phyloP scores from a whole-genome alignment of 2,888 invertebrate genomes.

The Flabesymbios commensalis region DNA sequence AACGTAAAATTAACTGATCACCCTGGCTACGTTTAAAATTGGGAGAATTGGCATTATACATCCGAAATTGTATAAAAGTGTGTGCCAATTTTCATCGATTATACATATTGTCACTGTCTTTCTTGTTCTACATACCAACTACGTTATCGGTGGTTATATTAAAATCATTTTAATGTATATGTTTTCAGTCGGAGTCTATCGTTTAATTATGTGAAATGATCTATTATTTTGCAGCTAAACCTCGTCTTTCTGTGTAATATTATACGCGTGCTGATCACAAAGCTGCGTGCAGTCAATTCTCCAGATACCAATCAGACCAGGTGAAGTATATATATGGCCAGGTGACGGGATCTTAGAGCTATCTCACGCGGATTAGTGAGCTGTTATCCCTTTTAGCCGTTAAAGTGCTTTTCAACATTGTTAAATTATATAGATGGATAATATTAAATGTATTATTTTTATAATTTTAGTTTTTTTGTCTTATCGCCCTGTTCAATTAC shows the following conservation, averaged over 20 bases:
- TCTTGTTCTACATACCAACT: too few species aligned
- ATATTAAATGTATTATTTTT: conserved; percentile 3
- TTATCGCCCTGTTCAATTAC: too few species aligned
- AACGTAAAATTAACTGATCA: too few species aligned
- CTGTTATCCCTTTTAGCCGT: background rate
- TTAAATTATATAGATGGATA: background rate
- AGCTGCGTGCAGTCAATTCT: conserved; percentile 64
- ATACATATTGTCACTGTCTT: too few species aligned
- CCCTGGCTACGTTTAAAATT: too few species aligned
- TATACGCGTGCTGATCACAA: conserved; percentile 70
- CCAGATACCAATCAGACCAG: conserved; percentile 48
- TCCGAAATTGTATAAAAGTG: too few species aligned
- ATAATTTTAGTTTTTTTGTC: background rate
- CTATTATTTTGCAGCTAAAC: conserved; percentile 63
- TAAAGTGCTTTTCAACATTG: background rate
- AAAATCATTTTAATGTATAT: background rate
- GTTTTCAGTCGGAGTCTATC: background rate
- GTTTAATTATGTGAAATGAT: background rate
- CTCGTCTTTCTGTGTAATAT: conserved; percentile 70
- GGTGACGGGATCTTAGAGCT: background rate
- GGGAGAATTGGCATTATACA: too few species aligned
- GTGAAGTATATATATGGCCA: conserved; percentile 1
- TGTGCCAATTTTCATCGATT: too few species aligned
- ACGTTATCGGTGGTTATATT: too few species aligned
- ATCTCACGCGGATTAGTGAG: background rate